Evolutionary conservation across 2,888 invertebrate species (phyloP), one percentile per base, ranked within the genome.

Genomic region (Trichopria drosophilae): DNA sequence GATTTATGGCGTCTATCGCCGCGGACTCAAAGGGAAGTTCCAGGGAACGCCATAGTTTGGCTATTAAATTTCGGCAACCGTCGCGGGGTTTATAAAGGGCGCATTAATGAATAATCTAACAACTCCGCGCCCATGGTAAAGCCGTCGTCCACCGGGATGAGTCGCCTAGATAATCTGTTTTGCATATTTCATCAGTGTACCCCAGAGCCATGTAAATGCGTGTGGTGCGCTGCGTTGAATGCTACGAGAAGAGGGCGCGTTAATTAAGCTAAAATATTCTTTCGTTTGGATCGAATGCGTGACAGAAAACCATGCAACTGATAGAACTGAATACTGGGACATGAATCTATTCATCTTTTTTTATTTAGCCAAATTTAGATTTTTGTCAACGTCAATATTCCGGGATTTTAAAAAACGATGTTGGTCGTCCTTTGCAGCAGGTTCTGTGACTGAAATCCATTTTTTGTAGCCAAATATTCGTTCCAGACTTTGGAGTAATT

Each of bases 141-240:
- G 47, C 51, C 31, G 34, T 24, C 36, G 15, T 47, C 57, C 48
- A 59, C 57, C 43, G 55, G 42, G 49, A 50, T 53, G 62, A 64
- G 61, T 64, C 60, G 62, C 58, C 63, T 61, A 61, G 64, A 67
- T 68, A 69, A 69, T 69, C 66, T 65, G 61, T 64, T 69, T 68
- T 67, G 67, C 67, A 69, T 69, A 69, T 68, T 69, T 69, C 58
- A 61, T 56, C 55, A 41, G 53, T 59, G 60, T 56, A 61, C 54
- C 44, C 47, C 53, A 42, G 59, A 55, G 58, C 59, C 59, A 65
- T 65, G 64, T 67, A 67, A 67, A 67, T 67, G 60, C 60, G 60
- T 60, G 57, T 59, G 58, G 46, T 58, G 55, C 51, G 53, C 58
- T n/a, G n/a, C 56, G 55, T 55, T 61, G 60, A 65, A 62, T 59